A percentile compares a stretch with the other conserved stretches of the same genome.
phyloP scores from a whole-genome alignment of 2,888 invertebrate genomes.

The Azorinus chamasolen region DNA sequence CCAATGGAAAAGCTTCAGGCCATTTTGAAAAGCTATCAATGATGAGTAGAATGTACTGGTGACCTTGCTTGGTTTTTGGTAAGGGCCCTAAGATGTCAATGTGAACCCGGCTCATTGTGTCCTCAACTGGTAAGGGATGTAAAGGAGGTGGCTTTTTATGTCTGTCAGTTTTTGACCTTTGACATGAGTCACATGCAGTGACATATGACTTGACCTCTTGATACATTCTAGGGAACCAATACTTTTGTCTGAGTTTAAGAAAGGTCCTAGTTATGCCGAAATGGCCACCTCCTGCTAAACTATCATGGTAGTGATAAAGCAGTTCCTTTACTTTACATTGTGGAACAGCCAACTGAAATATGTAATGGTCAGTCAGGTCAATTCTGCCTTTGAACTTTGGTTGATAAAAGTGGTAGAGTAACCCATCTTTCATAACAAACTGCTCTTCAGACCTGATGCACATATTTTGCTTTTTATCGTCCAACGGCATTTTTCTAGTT shows the following conservation, averaged over 20 bases:
- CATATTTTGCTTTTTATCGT: conserved; percentile 19
- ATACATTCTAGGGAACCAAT: conserved; percentile 32
- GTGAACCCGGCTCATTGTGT: conserved; percentile 26
- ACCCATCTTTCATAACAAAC: conserved; percentile 16
- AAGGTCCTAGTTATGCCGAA: conserved; percentile 28
- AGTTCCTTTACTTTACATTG: conserved; percentile 18
- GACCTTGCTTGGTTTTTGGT: too few species aligned
- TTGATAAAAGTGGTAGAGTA: too few species aligned
- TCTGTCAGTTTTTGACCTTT: conserved; percentile 27
- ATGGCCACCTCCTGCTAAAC: conserved; percentile 33
- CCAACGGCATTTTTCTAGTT: conserved; percentile 1
- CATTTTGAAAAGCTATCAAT: conserved; percentile 48
- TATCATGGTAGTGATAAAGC: conserved; percentile 31
- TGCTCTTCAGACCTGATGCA: conserved; percentile 11
- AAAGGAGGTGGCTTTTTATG: conserved; percentile 33
- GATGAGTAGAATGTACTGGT: conserved; percentile 38
- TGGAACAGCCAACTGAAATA: too few species aligned
- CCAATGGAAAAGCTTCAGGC: conserved; percentile 36
- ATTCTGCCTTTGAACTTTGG: conserved; percentile 30
- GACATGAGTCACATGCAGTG: conserved; percentile 21
- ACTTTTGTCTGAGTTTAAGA: conserved; percentile 15
- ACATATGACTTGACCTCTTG: conserved; percentile 23
- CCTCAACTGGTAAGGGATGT: too few species aligned
- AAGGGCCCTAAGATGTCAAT: conserved; percentile 41
- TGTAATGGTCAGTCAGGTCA: conserved; percentile 17